phyloP scores from a whole-genome alignment of 2,113 vertebrate genomes.

The Egretta garzetta region DNA sequence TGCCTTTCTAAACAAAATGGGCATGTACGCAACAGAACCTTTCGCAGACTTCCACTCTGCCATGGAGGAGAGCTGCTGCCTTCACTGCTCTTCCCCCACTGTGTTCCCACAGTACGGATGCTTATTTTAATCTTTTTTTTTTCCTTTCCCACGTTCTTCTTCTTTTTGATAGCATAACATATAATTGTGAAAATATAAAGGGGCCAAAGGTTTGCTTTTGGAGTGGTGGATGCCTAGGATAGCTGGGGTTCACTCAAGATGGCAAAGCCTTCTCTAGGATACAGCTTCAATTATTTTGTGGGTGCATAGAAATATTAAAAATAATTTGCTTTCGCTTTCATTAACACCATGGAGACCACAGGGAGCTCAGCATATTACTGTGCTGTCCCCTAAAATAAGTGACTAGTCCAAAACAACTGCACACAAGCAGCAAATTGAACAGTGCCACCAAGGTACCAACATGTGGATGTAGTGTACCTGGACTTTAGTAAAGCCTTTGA shows the following conservation, averaged over 20 bases:
- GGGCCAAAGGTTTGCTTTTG: conserved; percentile 19
- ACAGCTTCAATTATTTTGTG: not conserved
- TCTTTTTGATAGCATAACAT: conserved; percentile 45
- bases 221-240: not conserved
- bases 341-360: not conserved
- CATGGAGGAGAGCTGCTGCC: not conserved
- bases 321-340: not conserved
- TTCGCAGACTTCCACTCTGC: not conserved
- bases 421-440: not conserved
- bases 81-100: not conserved
- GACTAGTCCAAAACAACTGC: not conserved
- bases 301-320: not conserved
- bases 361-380: not conserved
- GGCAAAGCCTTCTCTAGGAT: not conserved
- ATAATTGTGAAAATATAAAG: conserved; percentile 69
- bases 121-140: conserved; percentile 50
- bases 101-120: conserved; percentile 48
- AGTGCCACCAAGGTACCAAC: not conserved
- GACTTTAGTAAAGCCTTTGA: too few relatives aligned
- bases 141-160: conserved; percentile 54
- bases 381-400: not conserved
- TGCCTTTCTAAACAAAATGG: not conserved
- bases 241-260: not conserved
- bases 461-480: too few relatives aligned
- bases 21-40: not conserved